These are phyloP conservation scores for Onthophagus sagittarius DNA, from an alignment of 2,888 invertebrate species.

Conservation along the genomic window DNA sequence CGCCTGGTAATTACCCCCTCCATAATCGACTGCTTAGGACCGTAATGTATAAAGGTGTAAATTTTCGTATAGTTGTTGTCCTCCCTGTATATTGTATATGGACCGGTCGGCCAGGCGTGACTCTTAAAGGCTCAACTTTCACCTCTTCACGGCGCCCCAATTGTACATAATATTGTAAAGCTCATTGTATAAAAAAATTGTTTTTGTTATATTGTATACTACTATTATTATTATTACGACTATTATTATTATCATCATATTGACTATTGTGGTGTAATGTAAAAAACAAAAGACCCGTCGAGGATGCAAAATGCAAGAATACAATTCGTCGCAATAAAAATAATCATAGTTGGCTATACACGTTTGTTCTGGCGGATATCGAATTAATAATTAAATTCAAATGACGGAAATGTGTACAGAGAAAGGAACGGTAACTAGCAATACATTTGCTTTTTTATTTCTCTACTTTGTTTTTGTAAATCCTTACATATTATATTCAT, in stretches of 20 bases:
- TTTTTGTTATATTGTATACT: conserved; percentile 46
- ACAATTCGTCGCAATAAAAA: conserved; percentile 5
- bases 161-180: conserved; percentile 48
- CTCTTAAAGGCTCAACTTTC: conserved; percentile 27
- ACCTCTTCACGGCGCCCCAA: conserved; percentile 33
- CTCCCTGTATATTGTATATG: conserved; percentile 18
- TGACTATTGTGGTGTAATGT: conserved; percentile 13
- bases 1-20: conserved; percentile 30
- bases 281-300: conserved; percentile 21
- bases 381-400: background rate
- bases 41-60: conserved; percentile 7
- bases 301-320: background rate
- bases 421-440: conserved; percentile 3
- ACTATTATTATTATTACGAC: conserved; percentile 13
- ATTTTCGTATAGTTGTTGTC: conserved; percentile 1
- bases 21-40: conserved; percentile 42
- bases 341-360: conserved; percentile 2
- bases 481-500: conserved; percentile 12
- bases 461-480: conserved; percentile 7
- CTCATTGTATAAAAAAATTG: conserved; percentile 49
- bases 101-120: conserved; percentile 10
- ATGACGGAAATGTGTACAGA: background rate
- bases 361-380: conserved; percentile 1
- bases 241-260: conserved; percentile 23
- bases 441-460: background rate